Conservation (phyloP, 1,140 invertebrate species). For the Drosophila rufa region DNA sequence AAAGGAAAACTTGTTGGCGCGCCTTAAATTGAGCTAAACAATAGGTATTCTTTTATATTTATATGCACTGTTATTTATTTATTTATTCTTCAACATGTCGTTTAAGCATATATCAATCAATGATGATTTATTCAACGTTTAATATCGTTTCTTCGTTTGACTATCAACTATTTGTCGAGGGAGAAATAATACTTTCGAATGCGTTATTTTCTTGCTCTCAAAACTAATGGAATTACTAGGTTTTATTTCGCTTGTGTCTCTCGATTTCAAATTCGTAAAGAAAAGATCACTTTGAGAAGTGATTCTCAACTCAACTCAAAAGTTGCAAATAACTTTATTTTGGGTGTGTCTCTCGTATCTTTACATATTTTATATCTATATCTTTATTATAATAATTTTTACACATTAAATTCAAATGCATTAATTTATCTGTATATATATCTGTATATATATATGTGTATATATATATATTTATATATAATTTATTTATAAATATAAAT, state of each 20-base stretch:
- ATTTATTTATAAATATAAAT: slow-evolving; percentile 84
- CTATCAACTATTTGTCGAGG: slow-evolving; percentile 41
- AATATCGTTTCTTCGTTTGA: slow-evolving; percentile 32
- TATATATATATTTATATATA: slow-evolving; percentile 47
- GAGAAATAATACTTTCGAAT: slow-evolving; percentile 49
- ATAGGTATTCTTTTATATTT: slow-evolving; percentile 34
- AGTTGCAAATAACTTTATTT: slow-evolving; percentile 52
- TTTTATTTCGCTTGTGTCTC: slow-evolving; percentile 31
- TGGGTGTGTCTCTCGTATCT: slow-evolving; percentile 57
- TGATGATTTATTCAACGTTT: slow-evolving; percentile 42
- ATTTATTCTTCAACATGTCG: slow-evolving; percentile 40
- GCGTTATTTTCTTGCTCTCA: slow-evolving; percentile 36
- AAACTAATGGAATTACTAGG: slow-evolving; percentile 38
- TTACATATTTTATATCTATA: slow-evolving; percentile 67
- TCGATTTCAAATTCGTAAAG: slow-evolving; percentile 28
- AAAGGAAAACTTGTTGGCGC: slow-evolving; percentile 50
- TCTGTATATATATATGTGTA: slow-evolving; percentile 51
- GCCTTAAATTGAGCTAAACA: slow-evolving; percentile 53
- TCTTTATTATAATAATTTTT: slow-evolving; percentile 63
- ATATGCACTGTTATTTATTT: slow-evolving; percentile 32
- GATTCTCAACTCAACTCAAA: slow-evolving; percentile 37
- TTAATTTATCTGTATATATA: slow-evolving; percentile 65
- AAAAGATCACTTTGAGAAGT: slow-evolving; percentile 23
- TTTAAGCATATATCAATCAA: slow-evolving; percentile 47
- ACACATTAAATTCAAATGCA: slow-evolving; percentile 68